Percentiles rank a stretch among this genome's conserved stretches.
phyloP scores from a whole-genome alignment of 2,113 vertebrate species.

The Lophotis ruficrista region DNA sequence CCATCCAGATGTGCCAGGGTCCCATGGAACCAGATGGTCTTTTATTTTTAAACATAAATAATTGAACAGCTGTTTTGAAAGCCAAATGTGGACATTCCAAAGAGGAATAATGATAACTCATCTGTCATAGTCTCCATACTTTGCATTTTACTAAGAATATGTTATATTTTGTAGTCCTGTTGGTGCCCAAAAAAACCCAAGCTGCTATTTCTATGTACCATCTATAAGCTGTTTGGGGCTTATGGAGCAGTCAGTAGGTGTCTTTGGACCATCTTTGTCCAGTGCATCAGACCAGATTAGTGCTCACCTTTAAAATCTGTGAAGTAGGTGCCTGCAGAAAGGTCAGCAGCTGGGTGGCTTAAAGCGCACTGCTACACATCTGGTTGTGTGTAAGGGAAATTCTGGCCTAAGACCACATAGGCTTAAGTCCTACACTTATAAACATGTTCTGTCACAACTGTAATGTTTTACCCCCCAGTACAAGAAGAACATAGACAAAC shows the following conservation, averaged over 20 bases:
- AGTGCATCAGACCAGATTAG: background rate
- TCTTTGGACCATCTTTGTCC: background rate
- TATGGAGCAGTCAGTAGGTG: rapidly evolving
- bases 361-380: background rate
- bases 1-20: background rate
- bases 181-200: background rate
- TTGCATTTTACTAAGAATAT: background rate
- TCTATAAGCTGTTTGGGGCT: background rate
- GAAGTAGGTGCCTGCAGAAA: background rate
- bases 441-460: background rate
- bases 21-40: background rate
- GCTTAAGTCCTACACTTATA: background rate
- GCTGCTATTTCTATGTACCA: background rate
- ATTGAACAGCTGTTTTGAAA: background rate
- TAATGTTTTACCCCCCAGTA: background rate
- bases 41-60: background rate
- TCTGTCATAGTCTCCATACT: background rate
- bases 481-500: background rate
- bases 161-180: no score
- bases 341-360: background rate
- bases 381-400: background rate
- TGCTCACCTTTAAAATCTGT: background rate
- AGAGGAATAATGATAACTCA: background rate
- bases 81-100: background rate
- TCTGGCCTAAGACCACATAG: background rate